Conservation (phyloP, 92 coral and sea anemone genomes). For the Nematostella vectensis region DNA sequence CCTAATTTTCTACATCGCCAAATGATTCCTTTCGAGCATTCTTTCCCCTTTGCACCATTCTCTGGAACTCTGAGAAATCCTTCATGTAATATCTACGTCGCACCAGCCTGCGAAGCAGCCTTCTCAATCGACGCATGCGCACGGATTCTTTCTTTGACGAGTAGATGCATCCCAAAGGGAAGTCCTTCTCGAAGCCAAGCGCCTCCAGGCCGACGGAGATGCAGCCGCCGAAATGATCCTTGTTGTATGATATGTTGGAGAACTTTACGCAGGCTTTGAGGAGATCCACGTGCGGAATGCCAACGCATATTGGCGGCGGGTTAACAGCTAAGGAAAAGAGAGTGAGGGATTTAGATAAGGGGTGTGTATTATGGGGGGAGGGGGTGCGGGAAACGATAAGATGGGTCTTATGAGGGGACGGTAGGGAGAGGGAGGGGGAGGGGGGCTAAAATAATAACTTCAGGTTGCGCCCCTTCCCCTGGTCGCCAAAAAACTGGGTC, state of each 20-base stretch:
- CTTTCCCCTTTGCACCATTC: too few relatives aligned
- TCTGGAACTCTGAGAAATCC: too few relatives aligned
- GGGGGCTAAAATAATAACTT: too few relatives aligned
- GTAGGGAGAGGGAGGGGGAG: too few relatives aligned
- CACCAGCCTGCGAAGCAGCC: background rate
- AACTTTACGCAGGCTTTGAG: conserved; percentile 32
- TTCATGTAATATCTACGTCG: too few relatives aligned
- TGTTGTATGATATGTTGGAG: conserved; percentile 20
- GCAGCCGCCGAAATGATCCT: conserved; percentile 28
- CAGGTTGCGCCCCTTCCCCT: too few relatives aligned
- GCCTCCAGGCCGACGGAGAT: conserved; percentile 13
- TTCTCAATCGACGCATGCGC: too few relatives aligned
- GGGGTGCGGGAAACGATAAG: background rate
- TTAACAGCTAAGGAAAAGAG: conserved; percentile 12
- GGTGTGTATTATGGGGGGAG: background rate
- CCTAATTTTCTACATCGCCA: too few relatives aligned
- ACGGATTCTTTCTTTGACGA: background rate
- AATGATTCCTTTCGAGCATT: too few relatives aligned
- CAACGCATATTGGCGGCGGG: conserved; percentile 32
- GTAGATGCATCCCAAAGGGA: conserved; percentile 32
- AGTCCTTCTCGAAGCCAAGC: background rate
- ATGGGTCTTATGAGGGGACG: too few relatives aligned
- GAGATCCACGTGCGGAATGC: conserved; percentile 5
- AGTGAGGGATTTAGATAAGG: background rate
- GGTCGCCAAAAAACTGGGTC: too few relatives aligned